phyloP scores from a whole-genome alignment of 2,888 invertebrate genomes.

The Acanthosepion pharaonis region DNA sequence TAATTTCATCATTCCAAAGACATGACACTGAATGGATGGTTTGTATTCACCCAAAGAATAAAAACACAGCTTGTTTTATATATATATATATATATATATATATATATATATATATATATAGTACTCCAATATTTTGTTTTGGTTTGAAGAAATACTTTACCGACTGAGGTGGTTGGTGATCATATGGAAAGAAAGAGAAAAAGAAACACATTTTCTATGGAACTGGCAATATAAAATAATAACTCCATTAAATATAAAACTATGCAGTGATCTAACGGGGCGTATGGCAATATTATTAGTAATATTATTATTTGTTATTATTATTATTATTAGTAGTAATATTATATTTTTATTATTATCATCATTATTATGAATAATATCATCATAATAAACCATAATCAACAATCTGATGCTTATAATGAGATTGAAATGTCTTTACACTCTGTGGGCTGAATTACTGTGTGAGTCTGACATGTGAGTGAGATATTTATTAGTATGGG shows the following conservation, averaged over 20 bases:
- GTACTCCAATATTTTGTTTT: neutral
- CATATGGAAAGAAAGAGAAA: neutral
- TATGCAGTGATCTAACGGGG: neutral
- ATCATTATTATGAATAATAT: neutral
- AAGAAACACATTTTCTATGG: neutral
- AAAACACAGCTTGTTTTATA: neutral
- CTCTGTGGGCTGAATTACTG: slow-evolving; percentile 20
- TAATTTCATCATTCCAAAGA: neutral
- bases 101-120: neutral
- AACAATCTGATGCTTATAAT: neutral
- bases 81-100: too few species aligned
- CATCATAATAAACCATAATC: too few species aligned
- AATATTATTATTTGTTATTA: neutral
- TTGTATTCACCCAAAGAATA: neutral
- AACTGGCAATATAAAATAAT: slow-evolving; percentile 18
- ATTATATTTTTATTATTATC: neutral
- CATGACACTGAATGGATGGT: neutral
- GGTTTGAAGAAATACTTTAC: neutral
- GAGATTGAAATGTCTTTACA: neutral
- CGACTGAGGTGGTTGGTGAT: neutral
- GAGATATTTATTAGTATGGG: neutral
- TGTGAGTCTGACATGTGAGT: neutral
- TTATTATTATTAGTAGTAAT: neutral
- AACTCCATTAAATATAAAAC: neutral
- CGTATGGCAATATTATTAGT: neutral